Evolutionary conservation across 1,140 invertebrate species (phyloP).

Genomic region (Popillia japonica): DNA sequence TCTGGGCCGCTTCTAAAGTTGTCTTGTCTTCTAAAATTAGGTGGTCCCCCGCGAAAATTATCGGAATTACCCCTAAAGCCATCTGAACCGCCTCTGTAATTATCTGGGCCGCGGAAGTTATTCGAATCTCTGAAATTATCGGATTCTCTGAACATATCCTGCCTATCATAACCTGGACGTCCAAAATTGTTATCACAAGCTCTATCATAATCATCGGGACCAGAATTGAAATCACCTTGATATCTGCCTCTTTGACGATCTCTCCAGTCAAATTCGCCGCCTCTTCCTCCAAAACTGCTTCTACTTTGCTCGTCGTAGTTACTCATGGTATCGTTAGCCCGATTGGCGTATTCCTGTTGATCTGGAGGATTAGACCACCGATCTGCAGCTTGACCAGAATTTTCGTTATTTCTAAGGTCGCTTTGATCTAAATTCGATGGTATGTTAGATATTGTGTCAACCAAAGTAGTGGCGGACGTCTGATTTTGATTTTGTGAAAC

Average conservation of each 20-base stretch:
- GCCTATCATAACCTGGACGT: neutral
- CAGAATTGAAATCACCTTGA: neutral
- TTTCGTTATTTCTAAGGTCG: slow-evolving; percentile 12
- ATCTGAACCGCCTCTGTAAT: slow-evolving; percentile 23
- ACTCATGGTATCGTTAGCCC: slow-evolving; percentile 30
- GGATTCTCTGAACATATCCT: neutral
- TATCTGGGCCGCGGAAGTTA: neutral
- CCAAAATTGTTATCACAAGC: slow-evolving; percentile 1
- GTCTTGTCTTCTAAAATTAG: neutral
- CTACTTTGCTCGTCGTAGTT: slow-evolving; percentile 52
- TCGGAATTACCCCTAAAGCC: neutral
- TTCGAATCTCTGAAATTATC: slow-evolving; percentile 32
- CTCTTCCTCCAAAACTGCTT: slow-evolving; percentile 49
- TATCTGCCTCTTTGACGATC: neutral
- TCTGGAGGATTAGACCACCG: slow-evolving; percentile 1
- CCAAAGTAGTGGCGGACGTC: neutral
- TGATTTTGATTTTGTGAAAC: slow-evolving; percentile 57
- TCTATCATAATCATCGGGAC: neutral
- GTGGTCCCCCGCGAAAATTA: neutral
- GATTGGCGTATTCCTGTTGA: slow-evolving; percentile 1
- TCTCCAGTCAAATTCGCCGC: slow-evolving; percentile 19
- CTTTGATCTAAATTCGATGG: neutral
- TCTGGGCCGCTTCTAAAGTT: neutral
- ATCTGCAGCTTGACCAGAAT: neutral
- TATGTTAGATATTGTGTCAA: slow-evolving; percentile 32